phyloP scores from a whole-genome alignment of 2,888 invertebrate species.

The Luperina testacea region DNA sequence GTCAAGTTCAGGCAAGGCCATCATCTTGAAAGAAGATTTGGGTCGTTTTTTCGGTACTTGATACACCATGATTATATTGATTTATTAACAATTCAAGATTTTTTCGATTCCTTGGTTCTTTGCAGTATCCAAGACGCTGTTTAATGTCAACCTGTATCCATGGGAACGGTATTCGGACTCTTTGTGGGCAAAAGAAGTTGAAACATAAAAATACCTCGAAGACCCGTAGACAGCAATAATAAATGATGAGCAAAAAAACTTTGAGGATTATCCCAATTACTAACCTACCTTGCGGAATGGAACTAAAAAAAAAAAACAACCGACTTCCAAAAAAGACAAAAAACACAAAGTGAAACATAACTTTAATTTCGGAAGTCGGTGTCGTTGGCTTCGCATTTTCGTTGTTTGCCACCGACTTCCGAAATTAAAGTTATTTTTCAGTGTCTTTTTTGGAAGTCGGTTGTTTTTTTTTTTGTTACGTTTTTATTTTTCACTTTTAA shows the following conservation, averaged over 20 bases:
- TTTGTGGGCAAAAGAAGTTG: not conserved
- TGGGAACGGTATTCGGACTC: constrained; percentile 36
- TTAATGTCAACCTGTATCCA: constrained; percentile 58
- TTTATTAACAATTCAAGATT: constrained; percentile 7
- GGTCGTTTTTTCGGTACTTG: constrained; percentile 14
- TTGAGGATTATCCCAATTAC: not conserved
- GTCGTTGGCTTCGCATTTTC: too few species aligned
- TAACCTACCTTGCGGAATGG: not conserved
- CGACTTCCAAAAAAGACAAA: too few species aligned
- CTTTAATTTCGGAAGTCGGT: too few species aligned
- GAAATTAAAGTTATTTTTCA: too few species aligned
- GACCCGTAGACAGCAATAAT: not conserved
- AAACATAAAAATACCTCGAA: constrained; percentile 1
- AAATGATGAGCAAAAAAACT: not conserved
- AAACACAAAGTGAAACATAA: too few species aligned
- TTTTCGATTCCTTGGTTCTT: constrained; percentile 22
- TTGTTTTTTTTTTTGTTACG: too few species aligned
- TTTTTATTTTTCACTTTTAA: too few species aligned
- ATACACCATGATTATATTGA: constrained; percentile 26
- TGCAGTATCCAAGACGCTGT: constrained; percentile 38
- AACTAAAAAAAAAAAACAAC: not conserved
- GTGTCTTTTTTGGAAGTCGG: too few species aligned
- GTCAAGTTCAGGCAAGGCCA: constrained; percentile 81
- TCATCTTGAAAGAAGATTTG: constrained; percentile 9
- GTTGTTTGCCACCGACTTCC: too few species aligned